Base-by-base conservation (phyloP, 2,797 vertebrate species). In the Sebastes minor region DNA sequence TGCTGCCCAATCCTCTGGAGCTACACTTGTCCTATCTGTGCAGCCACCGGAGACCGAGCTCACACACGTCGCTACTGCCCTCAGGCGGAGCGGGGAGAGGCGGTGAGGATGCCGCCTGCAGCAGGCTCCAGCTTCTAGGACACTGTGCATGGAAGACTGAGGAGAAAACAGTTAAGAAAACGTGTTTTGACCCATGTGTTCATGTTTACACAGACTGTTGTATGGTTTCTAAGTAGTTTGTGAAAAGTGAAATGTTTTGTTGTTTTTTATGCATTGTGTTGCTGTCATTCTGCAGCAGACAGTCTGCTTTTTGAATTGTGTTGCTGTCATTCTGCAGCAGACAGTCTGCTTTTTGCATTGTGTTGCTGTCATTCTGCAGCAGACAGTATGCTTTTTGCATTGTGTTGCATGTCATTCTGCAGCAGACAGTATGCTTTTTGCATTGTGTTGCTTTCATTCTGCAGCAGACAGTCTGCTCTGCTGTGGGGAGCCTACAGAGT, bases 11-110 rank as follows among this genome's bases (percentile, higher is more conserved):
- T 98, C 64, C 91, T 98, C 8, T 82, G 96, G 35, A 95, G 77
- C 5, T 98, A 98, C n/a, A 92, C 88, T 20, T 98, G 97, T 62
- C 95, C 96, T 0, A 55, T 91, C 52, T 98, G 97, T 0, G 88
- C 81, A 0, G 96, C 96, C 74, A 97, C 96, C 0, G 97, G 96
- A 0, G 96, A 95, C 68, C n/a, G 59, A 10, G 97, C 97, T 0
- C 97, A 98, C 90, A 98, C 97, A 0, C 95, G 95, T 84, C 94
- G 93, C 32, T 97, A 97, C 82, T 98, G 97, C 32, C 96, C 96
- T 0, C 78, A 90, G 42, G 32, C 11, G 8, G 53, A 61, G 69
- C 56, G 12, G 2, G 28, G 4, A 20, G 59, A 53, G 7, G 27
- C 23, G 0, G 62, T 3, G 2, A 28, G 3, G 62, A 30, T 42